Base-by-base conservation (phyloP, 2,797 vertebrate genomes). In the Sarcoramphus papa region DNA sequence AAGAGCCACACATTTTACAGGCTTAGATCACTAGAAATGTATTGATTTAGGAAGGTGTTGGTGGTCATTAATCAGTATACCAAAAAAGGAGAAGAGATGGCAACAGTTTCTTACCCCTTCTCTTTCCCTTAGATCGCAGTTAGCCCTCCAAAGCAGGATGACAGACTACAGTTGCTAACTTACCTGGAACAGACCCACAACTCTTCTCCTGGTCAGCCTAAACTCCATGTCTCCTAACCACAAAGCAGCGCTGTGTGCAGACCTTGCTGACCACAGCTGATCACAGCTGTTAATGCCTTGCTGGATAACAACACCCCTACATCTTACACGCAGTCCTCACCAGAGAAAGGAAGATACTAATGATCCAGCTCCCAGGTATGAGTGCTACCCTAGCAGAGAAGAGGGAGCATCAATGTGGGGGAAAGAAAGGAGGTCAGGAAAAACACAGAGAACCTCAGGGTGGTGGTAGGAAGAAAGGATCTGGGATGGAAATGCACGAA, bases 391-490 rank as follows among this genome's bases (percentile, higher is more conserved):
- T 40, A 30, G 35, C 19, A 56, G 43, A 68, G 40, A 56, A 60
- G 7, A 63, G 17, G 25, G 15, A 72, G 2, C n/a, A 69, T 15
- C 30, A 31, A 0, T 6, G 8, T 2, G 2, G 20, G 33, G 56
- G n/a, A 65, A 73, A 45, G 56, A 72, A 82, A 75, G 3, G 7
- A 62, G 4, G 19, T 60, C 50, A 60, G n/a, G 37, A 83, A 80
- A 72, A 83, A 19, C 3, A 40, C 5, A 43, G 28, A 40, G 37
- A 50, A 60, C 24, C 4, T 54, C 33, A 41, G 12, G 12, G 30
- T 30, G 12, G 24, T 56, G 37, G n/a, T 37, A 21, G 17, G 15
- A 70, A 47, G 30, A 40, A 85, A 70, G 8, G 3, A 35, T 68
- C 40, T 76, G 41, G 47, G 20, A 27, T 69, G 50, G 63, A 79